These are phyloP conservation scores for Halichoerus grypus DNA, from an alignment of 2,113 vertebrate species.

Conservation along the genomic window DNA sequence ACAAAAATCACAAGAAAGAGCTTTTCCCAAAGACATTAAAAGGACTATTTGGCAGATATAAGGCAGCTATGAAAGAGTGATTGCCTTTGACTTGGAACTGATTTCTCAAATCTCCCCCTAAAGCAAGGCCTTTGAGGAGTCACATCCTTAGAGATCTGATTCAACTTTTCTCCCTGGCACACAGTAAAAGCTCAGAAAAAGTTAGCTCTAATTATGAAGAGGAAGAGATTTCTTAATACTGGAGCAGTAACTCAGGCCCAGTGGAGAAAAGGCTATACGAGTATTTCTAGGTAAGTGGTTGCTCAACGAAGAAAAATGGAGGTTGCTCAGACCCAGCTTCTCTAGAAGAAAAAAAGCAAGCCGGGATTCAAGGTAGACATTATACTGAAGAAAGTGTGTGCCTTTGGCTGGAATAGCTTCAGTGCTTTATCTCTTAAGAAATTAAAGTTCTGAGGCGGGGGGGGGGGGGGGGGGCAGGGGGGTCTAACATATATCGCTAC, in stretches of 20 bases:
- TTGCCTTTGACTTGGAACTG: not conserved
- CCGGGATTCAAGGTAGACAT: not conserved
- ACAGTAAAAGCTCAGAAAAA: not conserved
- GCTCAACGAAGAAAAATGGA: not conserved
- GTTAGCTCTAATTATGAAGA: not conserved
- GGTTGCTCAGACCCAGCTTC: not conserved
- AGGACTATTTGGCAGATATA: not conserved
- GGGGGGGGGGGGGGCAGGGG: not conserved
- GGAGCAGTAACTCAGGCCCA: not conserved
- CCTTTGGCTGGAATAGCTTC: not conserved
- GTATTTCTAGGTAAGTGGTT: not conserved
- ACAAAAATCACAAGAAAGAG: not conserved
- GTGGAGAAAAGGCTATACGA: not conserved
- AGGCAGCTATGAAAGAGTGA: not conserved
- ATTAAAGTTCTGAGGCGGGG: constrained; percentile 32
- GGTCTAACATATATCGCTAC: not conserved
- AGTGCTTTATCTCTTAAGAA: constrained; percentile 28
- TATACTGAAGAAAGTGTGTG: not conserved
- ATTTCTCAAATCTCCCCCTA: not conserved
- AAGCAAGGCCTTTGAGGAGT: not conserved
- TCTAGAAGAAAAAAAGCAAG: not conserved
- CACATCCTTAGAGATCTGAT: not conserved
- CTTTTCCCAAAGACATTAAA: constrained; percentile 9
- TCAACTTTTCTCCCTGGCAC: not conserved
- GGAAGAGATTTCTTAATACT: not conserved